These are phyloP conservation scores for Chrosomus eos DNA, from an alignment of 2,797 vertebrate species.

Conservation along the genomic window DNA sequence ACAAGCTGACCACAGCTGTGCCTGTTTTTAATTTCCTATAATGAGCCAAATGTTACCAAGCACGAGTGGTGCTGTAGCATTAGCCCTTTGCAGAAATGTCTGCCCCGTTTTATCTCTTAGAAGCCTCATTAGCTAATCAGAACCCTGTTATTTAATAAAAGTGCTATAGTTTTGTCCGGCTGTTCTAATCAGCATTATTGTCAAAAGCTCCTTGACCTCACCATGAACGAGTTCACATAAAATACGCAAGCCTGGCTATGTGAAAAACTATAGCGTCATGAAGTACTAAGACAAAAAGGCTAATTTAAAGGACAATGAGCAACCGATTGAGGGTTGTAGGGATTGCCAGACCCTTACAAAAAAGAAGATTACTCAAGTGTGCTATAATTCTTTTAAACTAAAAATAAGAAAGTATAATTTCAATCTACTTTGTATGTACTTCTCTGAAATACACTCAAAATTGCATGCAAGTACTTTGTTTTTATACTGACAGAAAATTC, in stretches of 20 bases:
- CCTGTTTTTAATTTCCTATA: conserved; percentile 35
- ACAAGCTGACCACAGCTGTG: conserved; percentile 29
- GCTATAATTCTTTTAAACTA: no score
- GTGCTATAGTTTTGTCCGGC: conserved; percentile 19
- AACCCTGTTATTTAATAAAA: conserved; percentile 27
- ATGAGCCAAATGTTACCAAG: conserved; percentile 28
- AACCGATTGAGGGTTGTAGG: conserved; percentile 24
- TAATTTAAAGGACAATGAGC: conserved; percentile 26
- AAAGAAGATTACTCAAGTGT: no score
- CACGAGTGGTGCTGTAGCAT: conserved; percentile 5
- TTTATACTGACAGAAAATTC: no score
- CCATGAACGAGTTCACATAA: neutral
- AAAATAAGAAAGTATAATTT: no score
- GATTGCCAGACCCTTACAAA: neutral
- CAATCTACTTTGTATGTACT: no score
- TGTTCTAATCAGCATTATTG: conserved; percentile 40
- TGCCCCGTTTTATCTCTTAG: conserved; percentile 8
- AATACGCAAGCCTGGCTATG: neutral
- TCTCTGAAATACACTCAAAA: no score
- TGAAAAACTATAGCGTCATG: neutral
- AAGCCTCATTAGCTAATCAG: conserved; percentile 26
- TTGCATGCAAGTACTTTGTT: no score
- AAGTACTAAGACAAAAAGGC: conserved; percentile 14
- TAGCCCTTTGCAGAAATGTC: neutral
- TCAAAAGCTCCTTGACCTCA: conserved; percentile 28